Base-by-base conservation (phyloP, 2,113 vertebrate genomes). In the Malurus melanocephalus region DNA sequence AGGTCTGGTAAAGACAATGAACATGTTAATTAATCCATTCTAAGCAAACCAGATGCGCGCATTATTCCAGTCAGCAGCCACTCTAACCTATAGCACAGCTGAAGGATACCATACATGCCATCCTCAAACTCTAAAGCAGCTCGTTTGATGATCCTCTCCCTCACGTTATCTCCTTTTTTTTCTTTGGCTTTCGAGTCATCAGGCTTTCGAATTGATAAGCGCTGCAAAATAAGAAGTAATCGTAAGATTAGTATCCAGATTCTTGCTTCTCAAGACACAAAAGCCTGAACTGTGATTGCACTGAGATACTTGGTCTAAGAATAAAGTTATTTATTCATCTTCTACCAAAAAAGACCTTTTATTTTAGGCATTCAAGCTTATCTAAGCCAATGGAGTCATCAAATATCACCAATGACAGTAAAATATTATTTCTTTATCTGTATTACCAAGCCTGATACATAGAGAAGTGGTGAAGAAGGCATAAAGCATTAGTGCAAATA, bases 61-160 rank as follows among this genome's bases (percentile, higher is more conserved):
- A 11, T 46, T 75, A 45, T 7, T 64, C 33, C 38, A 51, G 11
- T 15, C 23, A 89, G 27, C 40, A 9, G 0, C 28, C 35, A 56
- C 26, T 83, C 65, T 32, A 78, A 42, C 14, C 19, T 45, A 56
- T 8, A 66, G 13, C 35, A 74, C 27, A 53, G 16, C 24, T 21
- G 79, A 98, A 99, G 98, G 98, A 99, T 99, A 99, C 99, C 99
- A 75, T 99, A 99, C 99, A 99, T 99, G 92, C 99, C 99, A n/a
- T 99, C 98, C 65, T 99, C 97, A 95, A 99, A 99, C 95, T 99
- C 99, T 46, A 99, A 97, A 49, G 99, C 99, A 8, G 99, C 99
- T 40, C 99, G 95, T 56, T 97, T 98, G 92, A 99, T 99, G 95
- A 99, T 99, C 69, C 98, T 97, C 87, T 99, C 99, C 69, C 99